These are phyloP conservation scores for Phortica okadai DNA, from an alignment of 2,888 invertebrate species.

Conservation along the genomic window DNA sequence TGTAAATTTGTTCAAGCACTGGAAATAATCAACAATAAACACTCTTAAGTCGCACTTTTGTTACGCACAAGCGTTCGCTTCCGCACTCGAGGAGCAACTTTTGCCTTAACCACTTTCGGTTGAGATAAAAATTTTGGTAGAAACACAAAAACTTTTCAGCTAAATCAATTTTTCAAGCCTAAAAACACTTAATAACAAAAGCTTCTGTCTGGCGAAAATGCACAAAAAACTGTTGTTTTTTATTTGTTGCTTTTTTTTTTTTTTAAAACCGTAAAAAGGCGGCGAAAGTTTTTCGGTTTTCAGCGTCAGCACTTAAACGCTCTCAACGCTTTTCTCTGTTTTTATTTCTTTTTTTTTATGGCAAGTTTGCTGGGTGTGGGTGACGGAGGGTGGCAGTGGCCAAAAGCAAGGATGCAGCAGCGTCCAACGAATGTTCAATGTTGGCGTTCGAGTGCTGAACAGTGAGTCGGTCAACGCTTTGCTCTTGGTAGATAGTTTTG, in stretches of 20 bases:
- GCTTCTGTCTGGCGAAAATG: constrained; percentile 12
- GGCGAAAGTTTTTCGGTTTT: constrained; percentile 13
- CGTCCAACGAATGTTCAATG: not conserved
- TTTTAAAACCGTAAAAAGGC: not conserved
- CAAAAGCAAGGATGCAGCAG: not conserved
- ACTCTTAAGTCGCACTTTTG: constrained; percentile 22
- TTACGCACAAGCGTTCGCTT: not conserved
- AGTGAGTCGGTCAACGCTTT: not conserved
- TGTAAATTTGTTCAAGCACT: constrained; percentile 28
- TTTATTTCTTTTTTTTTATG: too few species aligned
- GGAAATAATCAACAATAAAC: constrained; percentile 28
- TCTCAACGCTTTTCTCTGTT: too few species aligned
- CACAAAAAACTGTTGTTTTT: not conserved
- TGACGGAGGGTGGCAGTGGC: not conserved
- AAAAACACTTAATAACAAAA: constrained; percentile 32
- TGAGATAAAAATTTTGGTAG: not conserved
- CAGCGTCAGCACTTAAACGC: constrained; percentile 3
- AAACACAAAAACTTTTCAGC: constrained; percentile 46
- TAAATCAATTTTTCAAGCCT: constrained; percentile 47
- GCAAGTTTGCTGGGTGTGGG: not conserved
- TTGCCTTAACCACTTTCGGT: constrained; percentile 22
- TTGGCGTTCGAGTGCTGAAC: not conserved
- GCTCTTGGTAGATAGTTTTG: not conserved
- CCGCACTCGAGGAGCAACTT: constrained; percentile 12
- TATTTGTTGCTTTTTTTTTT: constrained; percentile 39